Conservation (phyloP, 2,888 invertebrate species). For the Xestobium rufovillosum region DNA sequence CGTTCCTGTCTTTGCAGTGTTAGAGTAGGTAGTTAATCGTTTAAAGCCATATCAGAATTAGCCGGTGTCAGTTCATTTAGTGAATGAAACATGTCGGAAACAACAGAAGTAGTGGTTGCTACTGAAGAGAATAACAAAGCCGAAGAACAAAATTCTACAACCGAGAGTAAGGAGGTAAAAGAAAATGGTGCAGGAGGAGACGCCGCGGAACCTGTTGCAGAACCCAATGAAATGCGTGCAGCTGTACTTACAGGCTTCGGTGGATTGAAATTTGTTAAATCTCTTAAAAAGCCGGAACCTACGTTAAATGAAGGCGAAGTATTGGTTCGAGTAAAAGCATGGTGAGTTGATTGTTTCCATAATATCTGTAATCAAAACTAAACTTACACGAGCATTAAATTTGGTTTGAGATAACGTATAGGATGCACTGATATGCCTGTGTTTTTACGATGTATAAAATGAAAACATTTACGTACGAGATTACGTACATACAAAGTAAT, state of each 20-base stretch:
- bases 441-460: too few relatives aligned
- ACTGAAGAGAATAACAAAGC: conserved; percentile 32
- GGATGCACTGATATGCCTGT: too few relatives aligned
- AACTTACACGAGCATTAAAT: conserved; percentile 6
- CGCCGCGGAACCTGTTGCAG: conserved; percentile 36
- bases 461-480: not conserved
- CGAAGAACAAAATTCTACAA: conserved; percentile 18
- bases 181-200: conserved; percentile 44
- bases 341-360: conserved; percentile 58
- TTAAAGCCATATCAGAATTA: not conserved
- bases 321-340: conserved; percentile 75
- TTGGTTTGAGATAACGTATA: conserved; percentile 10
- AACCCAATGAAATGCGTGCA: conserved; percentile 71
- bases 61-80: too few relatives aligned
- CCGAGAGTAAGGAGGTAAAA: conserved; percentile 33
- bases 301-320: conserved; percentile 65
- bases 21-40: not conserved
- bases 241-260: conserved; percentile 81
- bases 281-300: conserved; percentile 72
- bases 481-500: conserved; percentile 6
- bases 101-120: conserved; percentile 9
- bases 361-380: conserved; percentile 4
- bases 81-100: conserved; percentile 29
- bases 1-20: not conserved
- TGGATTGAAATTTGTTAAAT: conserved; percentile 77